Evolutionary conservation across 2,797 vertebrate species (phyloP), one percentile per base, ranked within the genome.

Genomic region (Anas capensis): DNA sequence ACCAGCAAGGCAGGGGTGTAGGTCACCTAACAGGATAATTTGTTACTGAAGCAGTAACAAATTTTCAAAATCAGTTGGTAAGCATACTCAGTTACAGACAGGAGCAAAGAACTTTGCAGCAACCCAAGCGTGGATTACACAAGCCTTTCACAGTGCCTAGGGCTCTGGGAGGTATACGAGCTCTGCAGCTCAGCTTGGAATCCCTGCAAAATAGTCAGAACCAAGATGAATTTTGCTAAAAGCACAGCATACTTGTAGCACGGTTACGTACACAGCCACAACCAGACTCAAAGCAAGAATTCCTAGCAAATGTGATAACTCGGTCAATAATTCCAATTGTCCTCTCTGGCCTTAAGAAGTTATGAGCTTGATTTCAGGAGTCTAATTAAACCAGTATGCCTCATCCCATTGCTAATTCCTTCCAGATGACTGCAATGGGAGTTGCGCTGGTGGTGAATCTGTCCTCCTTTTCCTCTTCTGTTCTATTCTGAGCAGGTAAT

Each of bases 321-420:
- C 69, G 38, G 33, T 3, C 2, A 1, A 13, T 75, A 88, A 61
- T 38, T 42, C 29, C 46, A 65, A 21, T 3, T 78, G 86, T 49
- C 20, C 7, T 42, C 72, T 72, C 70, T 48, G 58, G 90, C 42
- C 46, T 79, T 66, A 62, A 29, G 34, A 92, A 94, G 77, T 88
- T 92, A 88, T 0, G 0, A 72, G 51, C n/a, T 73, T 92, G 42
- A 86, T 88, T 90, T 95, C 69, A 86, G 73, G 10, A 92, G 77
- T 75, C 88, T 90, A 92, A 94, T 91, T 94, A 93, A 93, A 88
- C 66, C 73, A 90, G 60, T 66, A n/a, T 79, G 46, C 65, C 77
- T 82, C 90, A 86, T 91, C 72, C 61, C 62, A 69, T 46, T 72
- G 51, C 53, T 92, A 95, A 92, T 83, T 93, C 80, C 90, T 91